Evolutionary conservation across 64 coral and sea anemone genomes (phyloP), one percentile per base, ranked within the genome.

Genomic region (Anthopleura sola): DNA sequence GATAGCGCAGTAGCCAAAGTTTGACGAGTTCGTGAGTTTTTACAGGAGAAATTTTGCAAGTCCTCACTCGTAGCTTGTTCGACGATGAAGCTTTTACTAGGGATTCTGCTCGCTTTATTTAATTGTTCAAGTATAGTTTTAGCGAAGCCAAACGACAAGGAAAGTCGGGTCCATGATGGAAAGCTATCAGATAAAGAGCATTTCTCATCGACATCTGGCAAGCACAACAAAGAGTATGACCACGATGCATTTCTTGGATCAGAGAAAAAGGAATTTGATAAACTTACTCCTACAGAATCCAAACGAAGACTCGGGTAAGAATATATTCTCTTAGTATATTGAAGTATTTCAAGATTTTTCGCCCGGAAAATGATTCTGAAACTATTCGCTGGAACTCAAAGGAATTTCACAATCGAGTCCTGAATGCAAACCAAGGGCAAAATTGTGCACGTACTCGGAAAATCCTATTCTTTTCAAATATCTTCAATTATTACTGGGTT

Each of bases 181-280:
- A 89, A 90, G 50, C 68, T 96, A 3, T 96, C 94, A 6, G 87
- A 96, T 9, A 57, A 93, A 21, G 88, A 92, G 46, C 94, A 96
- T 80, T 96, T 86, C 49, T 81, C 75, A 3, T 75, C 69, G 14
- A 68, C 86, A 11, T 36, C 84, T 0, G 89, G 89, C 29, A 82
- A 84, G 23, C 94, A 96, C 55, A 96, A 96, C 46, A 6, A 79
- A 55, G 94, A 96, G 53, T 96, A 92, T 62, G 94, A 96, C 86
- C 94, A 96, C 28, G 94, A 96, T 37, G 94, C 94, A 24, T 96
- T 96, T 40, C 84, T 96, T 29, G 94, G 94, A n/a, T 88, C 92
- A 60, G 90, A 96, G 39, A 96, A 96, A 87, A 96, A 96, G 68
- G 82, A 82, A 5, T 96, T 92, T 40, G 94, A 96, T 36, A 84